A percentile compares a stretch with the other conserved stretches of the same genome.
These are phyloP conservation scores for Naso thynnoides DNA, from an alignment of 2,797 vertebrate genomes.

Conservation along the genomic window DNA sequence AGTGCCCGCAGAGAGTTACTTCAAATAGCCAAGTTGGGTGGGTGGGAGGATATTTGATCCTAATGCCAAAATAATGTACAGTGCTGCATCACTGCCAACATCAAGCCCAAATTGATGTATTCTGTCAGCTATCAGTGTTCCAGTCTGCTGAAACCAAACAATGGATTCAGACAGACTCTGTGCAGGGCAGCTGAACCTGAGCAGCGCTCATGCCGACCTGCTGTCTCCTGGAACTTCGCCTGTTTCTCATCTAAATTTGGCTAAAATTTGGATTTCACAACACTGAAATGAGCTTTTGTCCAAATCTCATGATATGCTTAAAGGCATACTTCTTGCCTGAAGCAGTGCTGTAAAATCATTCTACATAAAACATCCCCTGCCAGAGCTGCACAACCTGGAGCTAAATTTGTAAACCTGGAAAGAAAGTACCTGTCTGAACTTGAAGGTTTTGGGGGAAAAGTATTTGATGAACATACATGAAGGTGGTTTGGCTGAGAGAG, in stretches of 20 bases:
- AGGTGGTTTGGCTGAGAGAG: constrained; percentile 59
- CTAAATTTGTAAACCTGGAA: constrained; percentile 82
- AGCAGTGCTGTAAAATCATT: constrained; percentile 35
- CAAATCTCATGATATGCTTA: constrained; percentile 1
- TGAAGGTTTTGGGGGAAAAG: constrained; percentile 75
- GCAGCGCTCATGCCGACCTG: constrained; percentile 13
- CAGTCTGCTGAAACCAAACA: constrained; percentile 61
- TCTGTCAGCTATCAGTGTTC: constrained; percentile 65
- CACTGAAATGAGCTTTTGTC: background rate
- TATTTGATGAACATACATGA: constrained; percentile 79
- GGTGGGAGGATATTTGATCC: constrained; percentile 37
- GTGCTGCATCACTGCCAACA: constrained; percentile 54
- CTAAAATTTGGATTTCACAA: background rate
- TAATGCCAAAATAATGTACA: constrained; percentile 46
- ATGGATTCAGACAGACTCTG: constrained; percentile 37
- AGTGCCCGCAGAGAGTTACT: background rate
- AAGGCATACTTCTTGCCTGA: background rate
- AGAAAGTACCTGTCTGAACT: constrained; percentile 80
- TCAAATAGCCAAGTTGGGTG: constrained; percentile 21
- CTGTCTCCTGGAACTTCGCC: constrained; percentile 27
- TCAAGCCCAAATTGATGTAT: constrained; percentile 44
- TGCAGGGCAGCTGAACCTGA: constrained; percentile 40
- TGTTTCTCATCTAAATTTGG: background rate
- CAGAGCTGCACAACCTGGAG: constrained; percentile 78
- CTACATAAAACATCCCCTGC: constrained; percentile 26